phyloP scores from a whole-genome alignment of 2,797 vertebrate genomes.

The Cyclura pinguis region DNA sequence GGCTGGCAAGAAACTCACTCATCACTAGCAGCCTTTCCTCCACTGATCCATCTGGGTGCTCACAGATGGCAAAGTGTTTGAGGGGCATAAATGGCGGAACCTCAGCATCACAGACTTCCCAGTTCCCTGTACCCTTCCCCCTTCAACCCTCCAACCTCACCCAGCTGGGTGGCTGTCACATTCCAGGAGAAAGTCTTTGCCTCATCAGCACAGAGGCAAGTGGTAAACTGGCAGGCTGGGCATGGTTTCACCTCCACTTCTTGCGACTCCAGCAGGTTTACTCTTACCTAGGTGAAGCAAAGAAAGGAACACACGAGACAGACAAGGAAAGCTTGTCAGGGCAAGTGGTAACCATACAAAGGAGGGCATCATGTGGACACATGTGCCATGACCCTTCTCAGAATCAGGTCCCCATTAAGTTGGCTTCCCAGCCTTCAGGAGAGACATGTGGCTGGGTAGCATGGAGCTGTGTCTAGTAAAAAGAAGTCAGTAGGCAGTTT shows the following conservation, averaged over 20 bases:
- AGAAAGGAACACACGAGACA: background rate
- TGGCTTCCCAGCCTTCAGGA: background rate
- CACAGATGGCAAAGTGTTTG: background rate
- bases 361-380: background rate
- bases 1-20: background rate
- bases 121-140: background rate
- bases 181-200: conserved; percentile 85
- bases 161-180: conserved; percentile 61
- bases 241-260: conserved; percentile 74
- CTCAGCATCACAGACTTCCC: no score
- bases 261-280: conserved; percentile 45
- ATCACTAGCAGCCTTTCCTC: background rate
- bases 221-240: conserved; percentile 71
- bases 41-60: background rate
- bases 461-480: background rate
- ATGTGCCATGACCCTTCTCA: accelerated
- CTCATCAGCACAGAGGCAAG: conserved; percentile 84
- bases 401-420: background rate
- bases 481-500: background rate
- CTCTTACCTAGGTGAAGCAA: conserved; percentile 45
- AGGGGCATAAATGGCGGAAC: no score
- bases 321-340: no score
- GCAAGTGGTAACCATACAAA: background rate
- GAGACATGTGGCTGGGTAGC: background rate
- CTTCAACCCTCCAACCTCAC: conserved; percentile 49